phyloP scores from a whole-genome alignment of 1,140 invertebrate species.

The Ceratosolen fusciceps region DNA sequence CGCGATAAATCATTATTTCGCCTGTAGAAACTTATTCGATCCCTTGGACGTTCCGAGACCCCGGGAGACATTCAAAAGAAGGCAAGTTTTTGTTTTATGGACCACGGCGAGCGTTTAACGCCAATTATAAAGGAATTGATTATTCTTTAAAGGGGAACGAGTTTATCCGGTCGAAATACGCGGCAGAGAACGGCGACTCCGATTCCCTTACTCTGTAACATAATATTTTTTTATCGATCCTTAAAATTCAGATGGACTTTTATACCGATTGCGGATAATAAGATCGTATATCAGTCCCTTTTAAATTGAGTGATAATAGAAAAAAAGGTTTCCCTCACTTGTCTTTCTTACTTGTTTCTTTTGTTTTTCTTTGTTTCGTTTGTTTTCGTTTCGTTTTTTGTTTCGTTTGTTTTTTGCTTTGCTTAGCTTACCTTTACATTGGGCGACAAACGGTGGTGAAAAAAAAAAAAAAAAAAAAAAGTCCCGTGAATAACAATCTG shows the following conservation, averaged over 20 bases:
- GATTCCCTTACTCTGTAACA: background rate
- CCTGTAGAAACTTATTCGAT: constrained; percentile 34
- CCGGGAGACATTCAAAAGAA: constrained; percentile 49
- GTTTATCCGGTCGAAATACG: constrained; percentile 25
- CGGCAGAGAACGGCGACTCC: background rate
- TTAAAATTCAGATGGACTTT: background rate
- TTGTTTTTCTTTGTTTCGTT: background rate
- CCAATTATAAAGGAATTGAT: constrained; percentile 48
- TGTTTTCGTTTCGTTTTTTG: too few relatives aligned
- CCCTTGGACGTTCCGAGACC: constrained; percentile 14
- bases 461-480: too few relatives aligned
- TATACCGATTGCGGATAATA: constrained; percentile 8
- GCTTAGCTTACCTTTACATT: too few relatives aligned
- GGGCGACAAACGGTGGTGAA: too few relatives aligned
- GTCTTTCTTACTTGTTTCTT: too few relatives aligned
- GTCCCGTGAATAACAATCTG: background rate
- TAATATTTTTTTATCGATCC: constrained; percentile 7
- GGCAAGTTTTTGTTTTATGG: constrained; percentile 19
- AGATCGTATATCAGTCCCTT: background rate
- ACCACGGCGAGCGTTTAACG: constrained; percentile 36
- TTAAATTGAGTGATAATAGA: background rate
- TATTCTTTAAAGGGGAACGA: constrained; percentile 32
- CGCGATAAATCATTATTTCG: constrained; percentile 46
- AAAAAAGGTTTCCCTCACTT: too few relatives aligned
- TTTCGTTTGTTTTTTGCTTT: too few relatives aligned